A percentile compares a stretch with the other conserved stretches of the same genome.
These are phyloP conservation scores for Anoplophora glabripennis DNA, from an alignment of 1,140 invertebrate species.

Conservation along the genomic window DNA sequence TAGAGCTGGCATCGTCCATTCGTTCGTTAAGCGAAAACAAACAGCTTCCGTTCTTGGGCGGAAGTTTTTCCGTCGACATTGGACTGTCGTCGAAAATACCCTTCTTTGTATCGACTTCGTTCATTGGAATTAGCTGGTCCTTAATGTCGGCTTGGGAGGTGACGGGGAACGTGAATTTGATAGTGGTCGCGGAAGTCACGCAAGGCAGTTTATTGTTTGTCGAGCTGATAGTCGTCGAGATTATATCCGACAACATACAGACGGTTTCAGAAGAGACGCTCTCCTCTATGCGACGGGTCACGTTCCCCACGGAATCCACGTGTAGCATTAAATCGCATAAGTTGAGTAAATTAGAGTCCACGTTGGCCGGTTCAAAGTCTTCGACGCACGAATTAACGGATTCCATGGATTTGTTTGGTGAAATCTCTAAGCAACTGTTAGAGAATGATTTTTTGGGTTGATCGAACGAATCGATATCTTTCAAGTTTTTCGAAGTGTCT, in stretches of 20 bases:
- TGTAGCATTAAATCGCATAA: neutral
- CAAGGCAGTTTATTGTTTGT: neutral
- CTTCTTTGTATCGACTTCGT: too few species aligned
- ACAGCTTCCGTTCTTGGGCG: too few species aligned
- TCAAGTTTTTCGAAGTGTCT: too few species aligned
- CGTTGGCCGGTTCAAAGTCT: neutral
- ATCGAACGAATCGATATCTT: too few species aligned
- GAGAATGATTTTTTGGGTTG: too few species aligned
- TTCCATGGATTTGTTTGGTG: neutral
- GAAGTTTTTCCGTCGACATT: too few species aligned
- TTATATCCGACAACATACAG: neutral
- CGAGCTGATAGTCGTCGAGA: neutral
- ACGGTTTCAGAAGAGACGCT: neutral
- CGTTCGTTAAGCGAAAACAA: neutral
- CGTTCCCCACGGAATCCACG: neutral
- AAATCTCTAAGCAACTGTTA: too few species aligned
- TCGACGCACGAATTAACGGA: neutral
- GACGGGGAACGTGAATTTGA: too few species aligned
- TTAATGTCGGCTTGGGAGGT: too few species aligned
- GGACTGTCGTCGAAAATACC: too few species aligned
- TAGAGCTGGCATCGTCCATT: neutral
- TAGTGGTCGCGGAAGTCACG: too few species aligned
- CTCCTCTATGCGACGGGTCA: neutral
- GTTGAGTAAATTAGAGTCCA: neutral
- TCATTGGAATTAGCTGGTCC: too few species aligned